Percentiles rank a stretch among this genome's conserved stretches.
These are phyloP conservation scores for Trichogramma dendrolimi DNA, from an alignment of 2,888 invertebrate genomes.

Conservation along the genomic window DNA sequence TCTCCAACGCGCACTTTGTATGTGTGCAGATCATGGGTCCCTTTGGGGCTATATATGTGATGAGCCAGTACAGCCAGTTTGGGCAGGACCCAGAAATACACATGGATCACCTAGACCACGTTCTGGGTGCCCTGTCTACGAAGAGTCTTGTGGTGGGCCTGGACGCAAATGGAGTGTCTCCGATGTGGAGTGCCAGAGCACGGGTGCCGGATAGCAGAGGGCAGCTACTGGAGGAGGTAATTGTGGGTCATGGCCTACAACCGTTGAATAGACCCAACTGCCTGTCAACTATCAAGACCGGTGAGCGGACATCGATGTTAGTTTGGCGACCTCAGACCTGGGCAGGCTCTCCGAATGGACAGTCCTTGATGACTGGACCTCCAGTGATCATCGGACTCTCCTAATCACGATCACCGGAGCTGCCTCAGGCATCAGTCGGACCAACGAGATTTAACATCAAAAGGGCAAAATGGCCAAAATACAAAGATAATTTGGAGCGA, in stretches of 20 bases:
- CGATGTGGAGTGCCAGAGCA: background rate
- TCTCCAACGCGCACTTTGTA: constrained; percentile 1
- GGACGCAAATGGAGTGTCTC: constrained; percentile 2
- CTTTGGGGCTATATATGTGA: background rate
- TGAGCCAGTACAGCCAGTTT: background rate
- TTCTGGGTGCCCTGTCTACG: background rate
- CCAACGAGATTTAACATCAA: background rate
- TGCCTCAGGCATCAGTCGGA: background rate
- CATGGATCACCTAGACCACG: background rate
- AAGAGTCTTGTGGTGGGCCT: background rate
- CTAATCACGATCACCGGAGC: background rate
- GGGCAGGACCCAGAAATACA: background rate
- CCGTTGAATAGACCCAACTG: background rate
- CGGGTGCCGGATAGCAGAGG: background rate
- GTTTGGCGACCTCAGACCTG: background rate
- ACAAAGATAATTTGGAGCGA: background rate
- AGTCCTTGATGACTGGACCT: background rate
- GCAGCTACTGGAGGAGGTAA: background rate
- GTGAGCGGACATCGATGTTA: constrained; percentile 7
- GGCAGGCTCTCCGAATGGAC: background rate
- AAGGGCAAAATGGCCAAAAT: background rate
- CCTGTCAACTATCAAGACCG: background rate
- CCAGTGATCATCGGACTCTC: constrained; percentile 10
- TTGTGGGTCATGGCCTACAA: background rate
- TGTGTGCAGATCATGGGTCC: constrained; percentile 2